phyloP scores from a whole-genome alignment of 2,888 invertebrate species.

The Microchrysa polita region DNA sequence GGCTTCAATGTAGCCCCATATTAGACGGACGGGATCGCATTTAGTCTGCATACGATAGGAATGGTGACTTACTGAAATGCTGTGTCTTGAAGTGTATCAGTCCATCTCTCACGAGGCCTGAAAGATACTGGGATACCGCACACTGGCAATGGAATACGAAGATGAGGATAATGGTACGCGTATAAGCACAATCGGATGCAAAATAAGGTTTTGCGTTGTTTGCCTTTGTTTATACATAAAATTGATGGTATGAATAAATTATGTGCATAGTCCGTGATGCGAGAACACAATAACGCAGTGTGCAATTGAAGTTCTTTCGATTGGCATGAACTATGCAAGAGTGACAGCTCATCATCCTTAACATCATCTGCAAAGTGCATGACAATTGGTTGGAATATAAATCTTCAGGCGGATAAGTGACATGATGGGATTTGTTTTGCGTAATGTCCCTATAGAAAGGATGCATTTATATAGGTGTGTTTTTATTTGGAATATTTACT shows the following conservation, averaged over 20 bases:
- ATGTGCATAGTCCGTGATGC: background rate
- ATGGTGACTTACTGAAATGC: conserved; percentile 20
- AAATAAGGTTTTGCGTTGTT: conserved; percentile 13
- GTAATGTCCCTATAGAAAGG: background rate
- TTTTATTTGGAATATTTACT: too few relatives aligned
- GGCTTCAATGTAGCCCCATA: too few relatives aligned
- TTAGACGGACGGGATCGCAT: background rate
- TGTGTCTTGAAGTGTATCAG: background rate
- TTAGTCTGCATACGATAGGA: background rate
- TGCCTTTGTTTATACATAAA: conserved; percentile 44
- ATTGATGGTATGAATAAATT: conserved; percentile 47
- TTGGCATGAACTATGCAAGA: background rate
- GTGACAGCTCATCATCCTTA: conserved; percentile 5
- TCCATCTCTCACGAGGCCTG: background rate
- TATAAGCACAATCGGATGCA: conserved; percentile 29
- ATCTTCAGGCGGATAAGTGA: background rate
- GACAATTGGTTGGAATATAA: background rate
- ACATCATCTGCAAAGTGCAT: conserved; percentile 7
- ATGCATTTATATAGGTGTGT: too few relatives aligned
- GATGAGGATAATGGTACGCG: conserved; percentile 14
- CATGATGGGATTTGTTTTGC: conserved; percentile 12
- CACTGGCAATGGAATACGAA: background rate
- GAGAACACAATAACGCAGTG: conserved; percentile 8
- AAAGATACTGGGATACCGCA: too few relatives aligned
- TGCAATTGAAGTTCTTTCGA: background rate